A percentile compares a stretch with the other conserved stretches of the same genome.
phyloP scores from a whole-genome alignment of 2,888 invertebrate species.

The Amblyjoppa proteus region DNA sequence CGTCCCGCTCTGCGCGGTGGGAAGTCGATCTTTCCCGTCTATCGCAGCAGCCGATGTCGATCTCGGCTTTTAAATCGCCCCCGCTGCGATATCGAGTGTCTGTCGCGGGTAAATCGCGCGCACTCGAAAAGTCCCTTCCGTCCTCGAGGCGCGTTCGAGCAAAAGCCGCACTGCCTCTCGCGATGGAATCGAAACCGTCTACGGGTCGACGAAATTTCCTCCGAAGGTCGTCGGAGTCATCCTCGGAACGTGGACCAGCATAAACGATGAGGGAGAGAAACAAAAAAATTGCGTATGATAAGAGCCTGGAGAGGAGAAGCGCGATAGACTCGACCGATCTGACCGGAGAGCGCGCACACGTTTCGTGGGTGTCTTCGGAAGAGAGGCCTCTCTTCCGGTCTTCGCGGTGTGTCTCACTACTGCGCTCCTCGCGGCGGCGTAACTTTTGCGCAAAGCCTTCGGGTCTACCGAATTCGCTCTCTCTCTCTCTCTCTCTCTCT shows the following conservation, averaged over 20 bases:
- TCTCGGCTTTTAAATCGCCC: not conserved
- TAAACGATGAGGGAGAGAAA: not conserved
- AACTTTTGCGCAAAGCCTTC: conserved; percentile 82
- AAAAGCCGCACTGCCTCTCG: not conserved
- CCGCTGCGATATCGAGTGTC: not conserved
- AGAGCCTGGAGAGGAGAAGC: not conserved
- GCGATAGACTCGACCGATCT: not conserved
- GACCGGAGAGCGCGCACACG: conserved; percentile 50
- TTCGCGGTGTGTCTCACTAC: conserved; percentile 78
- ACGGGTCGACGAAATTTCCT: not conserved
- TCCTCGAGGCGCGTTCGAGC: not conserved
- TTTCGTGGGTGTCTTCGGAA: conserved; percentile 74
- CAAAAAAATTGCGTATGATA: not conserved
- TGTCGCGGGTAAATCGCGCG: too few relatives aligned
- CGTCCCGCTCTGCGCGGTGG: not conserved
- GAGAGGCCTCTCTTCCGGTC: conserved; percentile 81
- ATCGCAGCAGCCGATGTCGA: not conserved
- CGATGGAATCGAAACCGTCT: not conserved
- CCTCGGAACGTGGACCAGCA: not conserved
- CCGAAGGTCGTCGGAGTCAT: not conserved
- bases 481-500: conserved; percentile 76
- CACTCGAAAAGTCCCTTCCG: not conserved
- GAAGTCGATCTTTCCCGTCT: not conserved
- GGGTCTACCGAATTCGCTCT: conserved; percentile 81
- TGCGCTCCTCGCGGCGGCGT: conserved; percentile 77